A percentile compares a stretch with the other conserved stretches of the same genome.
phyloP scores from a whole-genome alignment of 2,113 vertebrate genomes.

The Saguinus midas region DNA sequence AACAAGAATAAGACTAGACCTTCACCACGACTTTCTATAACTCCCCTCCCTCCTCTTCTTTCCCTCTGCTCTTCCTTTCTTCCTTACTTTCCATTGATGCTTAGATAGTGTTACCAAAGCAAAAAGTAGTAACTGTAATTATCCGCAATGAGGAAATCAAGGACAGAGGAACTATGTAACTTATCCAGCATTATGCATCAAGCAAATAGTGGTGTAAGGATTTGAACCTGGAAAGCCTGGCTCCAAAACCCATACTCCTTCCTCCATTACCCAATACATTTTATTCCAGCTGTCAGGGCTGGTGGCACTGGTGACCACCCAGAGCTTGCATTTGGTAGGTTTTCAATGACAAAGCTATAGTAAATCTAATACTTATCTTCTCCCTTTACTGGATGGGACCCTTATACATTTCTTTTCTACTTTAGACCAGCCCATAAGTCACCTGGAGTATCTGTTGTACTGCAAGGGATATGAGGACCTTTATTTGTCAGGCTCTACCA shows the following conservation, averaged over 20 bases:
- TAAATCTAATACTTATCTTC: not conserved
- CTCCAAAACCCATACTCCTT: not conserved
- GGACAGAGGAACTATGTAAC: not conserved
- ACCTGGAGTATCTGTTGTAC: not conserved
- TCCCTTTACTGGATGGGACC: not conserved
- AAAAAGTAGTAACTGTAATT: not conserved
- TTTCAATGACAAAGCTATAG: not conserved
- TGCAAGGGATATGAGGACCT: not conserved
- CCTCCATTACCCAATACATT: not conserved
- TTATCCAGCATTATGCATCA: not conserved
- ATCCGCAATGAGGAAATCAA: not conserved
- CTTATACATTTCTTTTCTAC: not conserved
- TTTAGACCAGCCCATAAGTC: not conserved
- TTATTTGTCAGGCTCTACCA: not conserved
- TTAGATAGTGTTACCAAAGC: not conserved
- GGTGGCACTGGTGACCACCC: not conserved
- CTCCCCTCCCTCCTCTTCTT: not conserved
- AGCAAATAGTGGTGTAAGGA: not conserved
- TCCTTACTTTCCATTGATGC: not conserved
- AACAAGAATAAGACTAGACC: not conserved
- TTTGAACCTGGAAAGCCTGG: not conserved
- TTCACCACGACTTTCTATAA: not conserved
- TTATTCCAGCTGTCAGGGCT: not conserved
- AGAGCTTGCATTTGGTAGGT: not conserved
- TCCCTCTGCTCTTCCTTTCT: not conserved